phyloP scores from a whole-genome alignment of 1,140 invertebrate species.

The Caenorhabditis inopinata region DNA sequence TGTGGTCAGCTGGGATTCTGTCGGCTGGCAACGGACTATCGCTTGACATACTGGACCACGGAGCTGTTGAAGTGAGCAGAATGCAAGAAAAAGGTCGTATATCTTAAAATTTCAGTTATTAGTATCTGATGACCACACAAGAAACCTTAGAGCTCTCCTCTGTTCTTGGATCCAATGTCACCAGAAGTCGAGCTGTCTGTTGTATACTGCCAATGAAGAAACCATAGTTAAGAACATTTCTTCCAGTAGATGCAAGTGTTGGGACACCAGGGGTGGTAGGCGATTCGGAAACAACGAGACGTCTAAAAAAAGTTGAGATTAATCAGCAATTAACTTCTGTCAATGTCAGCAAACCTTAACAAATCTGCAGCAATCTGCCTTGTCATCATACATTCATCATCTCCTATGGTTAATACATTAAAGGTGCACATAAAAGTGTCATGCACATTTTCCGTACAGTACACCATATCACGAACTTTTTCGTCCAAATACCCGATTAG shows the following conservation, averaged over 20 bases:
- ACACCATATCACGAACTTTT: slow-evolving; percentile 55
- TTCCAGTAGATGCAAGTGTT: slow-evolving; percentile 40
- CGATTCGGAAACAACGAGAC: slow-evolving; percentile 55
- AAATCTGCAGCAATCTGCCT: slow-evolving; percentile 57
- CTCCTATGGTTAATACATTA: slow-evolving; percentile 51
- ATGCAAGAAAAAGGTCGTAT: slow-evolving; percentile 45
- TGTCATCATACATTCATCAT: slow-evolving; percentile 54
- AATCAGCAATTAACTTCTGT: neutral
- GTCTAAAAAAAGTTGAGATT: slow-evolving; percentile 8
- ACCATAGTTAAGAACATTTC: slow-evolving; percentile 51
- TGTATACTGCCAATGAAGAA: slow-evolving; percentile 55
- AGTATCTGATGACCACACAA: neutral
- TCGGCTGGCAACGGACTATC: slow-evolving; percentile 31
- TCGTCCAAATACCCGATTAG: slow-evolving; percentile 60
- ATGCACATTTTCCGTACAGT: slow-evolving; percentile 53
- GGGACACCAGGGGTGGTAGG: neutral
- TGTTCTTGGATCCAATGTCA: slow-evolving; percentile 49
- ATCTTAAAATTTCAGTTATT: slow-evolving; percentile 24
- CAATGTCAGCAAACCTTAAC: neutral
- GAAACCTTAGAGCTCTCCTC: slow-evolving; percentile 56
- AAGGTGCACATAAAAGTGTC: slow-evolving; percentile 59
- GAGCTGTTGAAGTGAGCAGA: slow-evolving; percentile 45
- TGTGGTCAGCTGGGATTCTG: neutral
- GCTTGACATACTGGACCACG: slow-evolving; percentile 38
- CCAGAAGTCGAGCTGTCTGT: slow-evolving; percentile 49